Evolutionary conservation across 2,797 vertebrate genomes (phyloP).

Genomic region (Synaphobranchus kaupii): DNA sequence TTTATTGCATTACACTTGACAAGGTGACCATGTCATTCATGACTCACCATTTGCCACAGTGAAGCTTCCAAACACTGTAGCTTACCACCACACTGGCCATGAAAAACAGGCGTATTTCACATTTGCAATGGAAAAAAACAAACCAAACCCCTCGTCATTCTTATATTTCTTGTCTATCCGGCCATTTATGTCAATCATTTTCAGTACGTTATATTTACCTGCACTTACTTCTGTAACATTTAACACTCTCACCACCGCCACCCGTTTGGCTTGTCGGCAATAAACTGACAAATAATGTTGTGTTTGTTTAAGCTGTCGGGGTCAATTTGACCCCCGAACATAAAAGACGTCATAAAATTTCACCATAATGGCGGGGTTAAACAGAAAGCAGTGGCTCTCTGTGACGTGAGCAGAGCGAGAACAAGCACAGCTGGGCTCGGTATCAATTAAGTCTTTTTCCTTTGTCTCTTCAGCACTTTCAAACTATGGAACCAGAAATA

Average conservation of each 20-base stretch:
- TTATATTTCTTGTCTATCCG: background rate
- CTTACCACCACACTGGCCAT: background rate
- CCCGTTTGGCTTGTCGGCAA: background rate
- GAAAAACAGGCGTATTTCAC: background rate
- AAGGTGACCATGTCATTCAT: background rate
- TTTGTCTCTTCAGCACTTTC: background rate
- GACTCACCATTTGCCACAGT: background rate
- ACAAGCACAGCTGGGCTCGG: conserved; percentile 23
- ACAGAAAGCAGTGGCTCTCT: conserved; percentile 2
- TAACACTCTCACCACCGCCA: background rate
- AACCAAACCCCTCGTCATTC: background rate
- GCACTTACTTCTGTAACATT: background rate
- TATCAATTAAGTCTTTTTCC: conserved; percentile 11
- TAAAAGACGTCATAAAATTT: background rate
- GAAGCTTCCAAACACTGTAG: background rate
- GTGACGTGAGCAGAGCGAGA: background rate
- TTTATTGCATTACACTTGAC: background rate
- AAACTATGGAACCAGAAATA: conserved; percentile 15
- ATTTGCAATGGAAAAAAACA: background rate
- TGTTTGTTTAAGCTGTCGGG: no score
- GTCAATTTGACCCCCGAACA: no score
- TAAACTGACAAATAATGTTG: no score
- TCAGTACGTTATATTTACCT: background rate
- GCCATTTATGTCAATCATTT: background rate
- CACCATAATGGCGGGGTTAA: background rate